A percentile compares a stretch with the other conserved stretches of the same genome.
Evolutionary conservation across 2,888 invertebrate species (phyloP).

Genomic region (Amiota mariae): DNA sequence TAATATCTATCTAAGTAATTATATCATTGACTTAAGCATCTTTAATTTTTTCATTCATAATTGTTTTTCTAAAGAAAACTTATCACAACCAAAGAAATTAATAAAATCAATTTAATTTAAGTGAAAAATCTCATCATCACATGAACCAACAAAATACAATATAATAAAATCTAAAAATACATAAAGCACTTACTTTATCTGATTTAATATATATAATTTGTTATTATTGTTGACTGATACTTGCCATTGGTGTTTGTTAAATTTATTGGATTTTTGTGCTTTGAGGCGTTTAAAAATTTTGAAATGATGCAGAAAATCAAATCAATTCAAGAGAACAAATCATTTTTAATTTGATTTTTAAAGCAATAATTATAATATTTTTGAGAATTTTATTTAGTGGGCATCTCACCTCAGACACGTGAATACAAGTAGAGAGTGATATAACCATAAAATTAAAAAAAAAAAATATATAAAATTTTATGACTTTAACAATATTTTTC

Average conservation of each 20-base stretch:
- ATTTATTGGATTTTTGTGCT: conserved; percentile 8
- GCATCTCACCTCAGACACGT: no score
- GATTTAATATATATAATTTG: background rate
- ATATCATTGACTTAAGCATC: no score
- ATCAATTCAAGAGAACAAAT: conserved; percentile 3
- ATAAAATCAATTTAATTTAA: background rate
- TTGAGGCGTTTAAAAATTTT: background rate
- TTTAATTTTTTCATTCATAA: no score
- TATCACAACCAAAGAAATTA: no score
- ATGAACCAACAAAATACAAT: background rate
- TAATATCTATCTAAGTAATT: no score
- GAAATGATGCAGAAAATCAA: conserved; percentile 15
- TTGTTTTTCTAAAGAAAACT: background rate
- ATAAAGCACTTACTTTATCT: background rate
- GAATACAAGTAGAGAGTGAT: no score
- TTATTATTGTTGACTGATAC: background rate
- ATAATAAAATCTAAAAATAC: background rate
- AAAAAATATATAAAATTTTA: no score
- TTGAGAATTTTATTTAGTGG: no score
- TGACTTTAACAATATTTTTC: no score
- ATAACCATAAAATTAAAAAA: no score
- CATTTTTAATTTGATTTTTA: background rate
- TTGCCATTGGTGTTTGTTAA: background rate
- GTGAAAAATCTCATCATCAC: background rate
- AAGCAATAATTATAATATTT: no score